Evolutionary conservation across 2,888 invertebrate genomes (phyloP).

Genomic region (Polymixis flavicincta): DNA sequence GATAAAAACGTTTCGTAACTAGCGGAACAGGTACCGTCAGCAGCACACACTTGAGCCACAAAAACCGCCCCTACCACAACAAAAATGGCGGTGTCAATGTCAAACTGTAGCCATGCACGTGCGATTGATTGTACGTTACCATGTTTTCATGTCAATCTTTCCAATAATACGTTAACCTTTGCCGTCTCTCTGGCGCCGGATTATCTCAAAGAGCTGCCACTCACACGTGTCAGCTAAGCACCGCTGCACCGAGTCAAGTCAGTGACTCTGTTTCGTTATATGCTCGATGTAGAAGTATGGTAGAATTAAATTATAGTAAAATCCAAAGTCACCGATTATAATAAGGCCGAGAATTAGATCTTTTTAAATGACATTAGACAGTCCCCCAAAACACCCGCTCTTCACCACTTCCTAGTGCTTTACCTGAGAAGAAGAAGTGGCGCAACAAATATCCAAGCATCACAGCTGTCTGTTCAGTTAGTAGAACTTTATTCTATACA

Average conservation of each 20-base stretch:
- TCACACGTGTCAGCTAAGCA: constrained; percentile 2
- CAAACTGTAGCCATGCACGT: neutral
- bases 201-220: constrained; percentile 33
- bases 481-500: too few relatives aligned
- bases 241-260: constrained; percentile 23
- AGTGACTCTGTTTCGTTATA: neutral
- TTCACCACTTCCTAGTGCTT: too few relatives aligned
- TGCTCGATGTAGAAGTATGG: neutral
- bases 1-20: neutral
- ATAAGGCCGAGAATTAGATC: too few relatives aligned
- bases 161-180: neutral
- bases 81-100: neutral
- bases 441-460: too few relatives aligned
- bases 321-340: too few relatives aligned
- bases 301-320: neutral
- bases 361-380: too few relatives aligned
- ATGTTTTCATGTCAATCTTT: neutral
- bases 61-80: neutral
- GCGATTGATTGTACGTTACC: neutral
- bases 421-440: too few relatives aligned
- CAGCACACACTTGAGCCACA: neutral
- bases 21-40: neutral
- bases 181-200: constrained; percentile 9
- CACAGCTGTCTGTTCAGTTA: too few relatives aligned
- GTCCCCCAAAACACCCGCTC: too few relatives aligned